A percentile compares a stretch with the other conserved stretches of the same genome.
Evolutionary conservation across 2,888 invertebrate species (phyloP).

Genomic region (Eristalis tenax): DNA sequence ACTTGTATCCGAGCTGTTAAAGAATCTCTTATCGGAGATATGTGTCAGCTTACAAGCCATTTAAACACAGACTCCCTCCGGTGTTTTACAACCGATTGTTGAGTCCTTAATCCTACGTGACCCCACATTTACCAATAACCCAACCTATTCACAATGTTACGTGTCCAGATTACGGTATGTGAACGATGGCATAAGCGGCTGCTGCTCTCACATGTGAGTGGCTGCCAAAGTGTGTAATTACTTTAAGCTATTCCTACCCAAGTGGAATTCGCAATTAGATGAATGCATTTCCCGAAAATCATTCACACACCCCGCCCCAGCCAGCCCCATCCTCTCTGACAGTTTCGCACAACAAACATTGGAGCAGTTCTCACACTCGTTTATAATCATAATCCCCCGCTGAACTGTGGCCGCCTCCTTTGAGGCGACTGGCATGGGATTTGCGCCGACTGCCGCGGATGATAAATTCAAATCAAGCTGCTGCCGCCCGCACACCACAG

Average conservation of each 20-base stretch:
- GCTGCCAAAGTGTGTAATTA: background rate
- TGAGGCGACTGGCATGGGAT: background rate
- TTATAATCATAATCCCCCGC: slow-evolving; percentile 27
- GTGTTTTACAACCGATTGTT: slow-evolving; percentile 22
- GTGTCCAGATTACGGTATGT: slow-evolving; percentile 21
- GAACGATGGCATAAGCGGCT: background rate
- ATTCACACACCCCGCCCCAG: background rate
- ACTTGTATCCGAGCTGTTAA: background rate
- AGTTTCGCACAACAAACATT: background rate
- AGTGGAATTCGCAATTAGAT: slow-evolving; percentile 21
- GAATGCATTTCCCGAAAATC: slow-evolving; percentile 22
- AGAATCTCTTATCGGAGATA: slow-evolving; percentile 1
- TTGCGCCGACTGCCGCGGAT: background rate
- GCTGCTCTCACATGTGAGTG: background rate
- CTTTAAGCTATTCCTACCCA: background rate
- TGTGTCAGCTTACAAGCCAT: background rate
- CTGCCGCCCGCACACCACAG: background rate
- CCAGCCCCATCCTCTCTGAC: background rate
- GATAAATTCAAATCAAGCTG: slow-evolving; percentile 35
- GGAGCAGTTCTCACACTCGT: background rate
- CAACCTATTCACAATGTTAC: slow-evolving; percentile 7
- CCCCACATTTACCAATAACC: slow-evolving; percentile 8
- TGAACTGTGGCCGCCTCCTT: background rate
- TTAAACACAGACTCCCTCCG: background rate
- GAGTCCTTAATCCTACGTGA: slow-evolving; percentile 26